A percentile compares a stretch with the other conserved stretches of the same genome.
phyloP scores from a whole-genome alignment of 2,113 vertebrate genomes.

The Dunckerocampus dactyliophorus region DNA sequence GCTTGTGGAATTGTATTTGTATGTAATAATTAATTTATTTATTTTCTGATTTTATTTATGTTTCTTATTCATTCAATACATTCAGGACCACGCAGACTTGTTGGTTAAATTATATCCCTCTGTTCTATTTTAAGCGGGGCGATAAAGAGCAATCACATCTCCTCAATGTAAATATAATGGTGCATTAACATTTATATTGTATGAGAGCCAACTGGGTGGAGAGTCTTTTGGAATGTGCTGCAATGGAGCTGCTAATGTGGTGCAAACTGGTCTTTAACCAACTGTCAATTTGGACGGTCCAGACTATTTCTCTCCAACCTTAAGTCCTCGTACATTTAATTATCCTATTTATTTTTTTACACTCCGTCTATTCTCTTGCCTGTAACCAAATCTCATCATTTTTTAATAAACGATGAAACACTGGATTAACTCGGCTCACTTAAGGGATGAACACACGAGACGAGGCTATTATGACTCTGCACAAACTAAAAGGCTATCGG shows the following conservation, averaged over 20 bases:
- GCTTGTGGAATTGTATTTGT: no score
- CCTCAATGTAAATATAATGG: slow-evolving; percentile 34
- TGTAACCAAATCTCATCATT: slow-evolving; percentile 30
- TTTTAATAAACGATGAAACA: slow-evolving; percentile 46
- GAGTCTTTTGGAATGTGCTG: not conserved
- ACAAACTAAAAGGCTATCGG: slow-evolving; percentile 51
- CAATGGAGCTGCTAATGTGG: slow-evolving; percentile 9
- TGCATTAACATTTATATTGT: slow-evolving; percentile 33
- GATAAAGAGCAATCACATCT: slow-evolving; percentile 25
- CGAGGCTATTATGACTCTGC: slow-evolving; percentile 23
- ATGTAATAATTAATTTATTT: no score
- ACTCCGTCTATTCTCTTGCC: not conserved
- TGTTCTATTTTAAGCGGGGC: slow-evolving; percentile 18
- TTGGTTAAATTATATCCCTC: not conserved
- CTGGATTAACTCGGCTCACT: slow-evolving; percentile 35
- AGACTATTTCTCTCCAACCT: slow-evolving; percentile 7
- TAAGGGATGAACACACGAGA: slow-evolving; percentile 15
- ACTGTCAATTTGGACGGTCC: slow-evolving; percentile 14
- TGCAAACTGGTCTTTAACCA: slow-evolving; percentile 24
- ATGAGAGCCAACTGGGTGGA: slow-evolving; percentile 7
- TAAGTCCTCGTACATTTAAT: slow-evolving; percentile 37
- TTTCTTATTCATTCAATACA: no score
- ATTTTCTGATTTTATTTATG: no score
- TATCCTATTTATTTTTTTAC: slow-evolving; percentile 12
- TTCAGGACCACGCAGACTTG: no score